Evolutionary conservation across 2,888 invertebrate species (phyloP), one percentile per base, ranked within the genome.

Genomic region (Pyrocoelia pectoralis): DNA sequence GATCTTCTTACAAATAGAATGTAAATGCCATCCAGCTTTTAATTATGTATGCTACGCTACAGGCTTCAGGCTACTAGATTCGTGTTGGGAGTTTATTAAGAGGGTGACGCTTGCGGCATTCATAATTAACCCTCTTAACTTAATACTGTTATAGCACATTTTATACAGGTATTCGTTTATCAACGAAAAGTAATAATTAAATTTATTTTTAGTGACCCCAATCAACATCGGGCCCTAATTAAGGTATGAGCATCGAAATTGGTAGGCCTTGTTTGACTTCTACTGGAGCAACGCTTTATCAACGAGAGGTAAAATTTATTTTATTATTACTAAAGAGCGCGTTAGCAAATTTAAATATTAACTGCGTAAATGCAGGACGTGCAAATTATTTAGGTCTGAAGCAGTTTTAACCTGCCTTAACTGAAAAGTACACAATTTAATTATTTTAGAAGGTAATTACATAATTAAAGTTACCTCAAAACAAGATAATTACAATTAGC

Each of bases 241-340:
- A n/a, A 18, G 54, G 38, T 4, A 54, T 54, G 54, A 54, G 54
- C 54, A 54, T 54, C 54, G 54, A 54, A 54, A 54, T 54, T 18
- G 54, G 41, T 8, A 41, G 33, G 10, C 54, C 17, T 40, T 51
- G 51, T 28, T 15, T 54, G 15, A 15, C 54, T 3, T 24, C 24
- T 12, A 2, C 54, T 10, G 54, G 41, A 40, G 15, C 54, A 10
- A 41, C 54, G n/a, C 41, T 54, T 15, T 54, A 33, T 18, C 54
- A 54, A 54, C 38, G 17, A 5, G 28, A 52, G 51, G 51, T 52
- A 52, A 24, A 24, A 3, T 6, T 24, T n/a, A n/a, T n/a, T n/a
- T n/a, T n/a, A 24, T 24, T 24, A 24, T 3, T 24, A 24, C 24
- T 5, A 24, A 24, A 5, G 8, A 24, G 3, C 8, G 4, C 24